Evolutionary conservation across 2,113 vertebrate genomes (phyloP).

Genomic region (Gobiocypris rarus): DNA sequence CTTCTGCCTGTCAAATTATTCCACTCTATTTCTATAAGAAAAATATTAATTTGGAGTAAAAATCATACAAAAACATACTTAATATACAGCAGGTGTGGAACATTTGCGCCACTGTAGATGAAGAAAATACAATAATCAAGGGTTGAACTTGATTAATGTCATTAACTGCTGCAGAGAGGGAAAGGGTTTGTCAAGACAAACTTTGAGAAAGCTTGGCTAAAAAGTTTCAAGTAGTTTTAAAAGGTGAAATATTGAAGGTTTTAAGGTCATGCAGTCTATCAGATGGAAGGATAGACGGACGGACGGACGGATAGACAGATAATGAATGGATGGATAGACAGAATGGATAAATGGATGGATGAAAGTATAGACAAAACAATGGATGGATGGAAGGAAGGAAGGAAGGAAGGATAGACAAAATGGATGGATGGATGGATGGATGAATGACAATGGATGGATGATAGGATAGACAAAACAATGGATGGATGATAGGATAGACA

Average conservation of each 20-base stretch:
- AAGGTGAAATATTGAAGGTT: not conserved
- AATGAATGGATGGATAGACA: not conserved
- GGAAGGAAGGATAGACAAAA: not conserved
- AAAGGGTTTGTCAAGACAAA: not conserved
- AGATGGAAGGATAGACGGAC: not conserved
- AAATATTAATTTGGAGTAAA: slow-evolving; percentile 1
- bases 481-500: not conserved
- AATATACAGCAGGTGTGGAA: not conserved
- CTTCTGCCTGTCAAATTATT: not conserved
- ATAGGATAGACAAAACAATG: not conserved
- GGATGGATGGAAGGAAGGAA: not conserved
- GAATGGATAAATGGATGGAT: not conserved
- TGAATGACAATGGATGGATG: too few relatives aligned
- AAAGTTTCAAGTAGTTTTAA: not conserved
- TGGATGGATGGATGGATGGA: not conserved
- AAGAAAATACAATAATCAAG: not conserved
- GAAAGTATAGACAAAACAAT: not conserved
- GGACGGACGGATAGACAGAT: not conserved
- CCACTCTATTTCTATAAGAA: not conserved
- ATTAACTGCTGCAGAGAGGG: not conserved
- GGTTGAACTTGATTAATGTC: not conserved
- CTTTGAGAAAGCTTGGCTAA: not conserved
- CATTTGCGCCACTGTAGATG: not conserved
- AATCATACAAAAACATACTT: not conserved
- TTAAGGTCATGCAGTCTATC: not conserved